Base-by-base conservation (phyloP, 2,113 vertebrate genomes). In the Acrocephalus kingi region DNA sequence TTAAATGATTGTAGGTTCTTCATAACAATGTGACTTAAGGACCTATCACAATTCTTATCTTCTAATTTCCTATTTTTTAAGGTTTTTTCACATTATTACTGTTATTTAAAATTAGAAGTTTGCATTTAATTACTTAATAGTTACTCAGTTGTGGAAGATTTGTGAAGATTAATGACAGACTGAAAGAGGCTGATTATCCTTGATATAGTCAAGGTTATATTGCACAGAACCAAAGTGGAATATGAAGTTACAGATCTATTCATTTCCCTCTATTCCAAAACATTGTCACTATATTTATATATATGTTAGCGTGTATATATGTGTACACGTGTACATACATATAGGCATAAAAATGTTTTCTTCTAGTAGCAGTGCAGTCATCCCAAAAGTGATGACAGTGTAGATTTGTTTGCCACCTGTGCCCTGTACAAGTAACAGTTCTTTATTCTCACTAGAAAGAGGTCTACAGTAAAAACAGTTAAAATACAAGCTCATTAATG, bases 91-190 rank as follows among this genome's bases (percentile, higher is more conserved):
- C 28, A 76, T 41, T 62, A 25, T 82, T 62, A 56, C 28, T 72
- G 13, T 69, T 88, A 89, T 90, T 93, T 89, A 82, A 88, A 95
- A 67, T 64, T 28, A 85, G 52, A 89, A 63, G 27, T 30, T 79
- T 78, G 16, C n/a, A 72, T 89, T 89, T 85, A 82, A 85, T 84
- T 93, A n/a, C 52, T 78, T 63, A 61, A 54, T 87, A 90, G 75
- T 79, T 63, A 91, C 17, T 68, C 35, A 41, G 41, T 68, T 89
- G 56, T 45, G 68, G 31, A 80, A 9, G 28, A 45, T 82, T 82
- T 82, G 8, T 49, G 73, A 84, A 75, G 54, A 91, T 87, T 56
- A 74, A 84, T 67, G 49, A 59, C 28, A 74, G 39, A 63, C 41
- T 87, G 78, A 55, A 17, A 79, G 37, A 87, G 13, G 22, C 10